phyloP scores from a whole-genome alignment of 1,140 invertebrate species.

The Planococcus citri region DNA sequence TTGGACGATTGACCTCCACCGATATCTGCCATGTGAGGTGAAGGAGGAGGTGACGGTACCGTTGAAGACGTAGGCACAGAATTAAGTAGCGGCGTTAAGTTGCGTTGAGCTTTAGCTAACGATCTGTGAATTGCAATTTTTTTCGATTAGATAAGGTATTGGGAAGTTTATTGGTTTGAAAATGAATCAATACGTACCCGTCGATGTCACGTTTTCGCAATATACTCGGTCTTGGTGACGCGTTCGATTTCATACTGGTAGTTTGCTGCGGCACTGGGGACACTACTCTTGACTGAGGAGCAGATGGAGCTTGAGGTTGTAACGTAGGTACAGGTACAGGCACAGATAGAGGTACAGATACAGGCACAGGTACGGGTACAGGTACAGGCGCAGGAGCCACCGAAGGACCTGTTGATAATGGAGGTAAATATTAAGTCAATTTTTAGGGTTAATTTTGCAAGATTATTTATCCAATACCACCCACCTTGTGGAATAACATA shows the following conservation, averaged over 20 bases:
- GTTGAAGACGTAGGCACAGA: slow-evolving; percentile 28
- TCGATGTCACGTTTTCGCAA: slow-evolving; percentile 50
- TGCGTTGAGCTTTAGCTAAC: slow-evolving; percentile 44
- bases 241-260: slow-evolving; percentile 39
- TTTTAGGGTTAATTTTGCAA: no score
- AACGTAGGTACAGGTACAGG: no score
- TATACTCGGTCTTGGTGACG: slow-evolving; percentile 54
- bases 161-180: slow-evolving; percentile 14
- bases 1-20: slow-evolving; percentile 35
- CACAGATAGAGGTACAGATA: no score
- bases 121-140: slow-evolving; percentile 31
- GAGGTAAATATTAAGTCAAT: no score
- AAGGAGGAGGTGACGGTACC: slow-evolving; percentile 34
- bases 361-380: no score
- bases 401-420: background rate
- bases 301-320: background rate
- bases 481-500: slow-evolving; percentile 7
- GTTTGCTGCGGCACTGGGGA: slow-evolving; percentile 10
- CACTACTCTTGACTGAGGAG: background rate
- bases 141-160: no score
- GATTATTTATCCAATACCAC: no score
- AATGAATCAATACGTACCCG: slow-evolving; percentile 32
- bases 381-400: background rate
- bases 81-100: slow-evolving; percentile 43
- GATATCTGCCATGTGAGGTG: slow-evolving; percentile 32